Percentiles rank a stretch among this genome's conserved stretches.
phyloP scores from a whole-genome alignment of 2,888 invertebrate genomes.

The Thysanoteuthis rhombus region DNA sequence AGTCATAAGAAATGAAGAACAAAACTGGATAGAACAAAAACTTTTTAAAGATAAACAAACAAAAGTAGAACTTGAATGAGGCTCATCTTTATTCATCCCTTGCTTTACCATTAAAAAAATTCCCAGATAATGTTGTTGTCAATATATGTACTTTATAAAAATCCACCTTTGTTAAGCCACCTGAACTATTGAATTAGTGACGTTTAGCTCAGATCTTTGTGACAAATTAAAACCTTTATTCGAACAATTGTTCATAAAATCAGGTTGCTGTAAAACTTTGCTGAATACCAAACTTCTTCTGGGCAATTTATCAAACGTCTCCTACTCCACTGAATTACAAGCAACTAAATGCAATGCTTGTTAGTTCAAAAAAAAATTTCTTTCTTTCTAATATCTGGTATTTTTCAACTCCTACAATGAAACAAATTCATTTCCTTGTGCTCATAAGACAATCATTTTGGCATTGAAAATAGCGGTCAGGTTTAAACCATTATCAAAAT shows the following conservation, averaged over 20 bases:
- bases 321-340: no score
- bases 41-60: neutral
- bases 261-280: no score
- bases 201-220: neutral
- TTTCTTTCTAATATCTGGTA: no score
- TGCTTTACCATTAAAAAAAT: neutral
- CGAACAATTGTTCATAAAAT: neutral
- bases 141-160: neutral
- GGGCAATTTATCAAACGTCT: no score
- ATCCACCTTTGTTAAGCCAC: neutral
- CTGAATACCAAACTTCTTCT: no score
- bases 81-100: neutral
- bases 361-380: no score
- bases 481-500: no score
- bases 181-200: neutral
- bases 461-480: no score
- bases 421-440: no score
- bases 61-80: neutral
- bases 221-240: neutral
- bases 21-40: neutral
- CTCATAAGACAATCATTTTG: no score
- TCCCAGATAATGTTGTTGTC: neutral
- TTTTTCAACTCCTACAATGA: no score
- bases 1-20: neutral
- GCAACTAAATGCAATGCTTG: no score